Evolutionary conservation across 1,140 invertebrate species (phyloP).

Genomic region (Hypothenemus hampei): DNA sequence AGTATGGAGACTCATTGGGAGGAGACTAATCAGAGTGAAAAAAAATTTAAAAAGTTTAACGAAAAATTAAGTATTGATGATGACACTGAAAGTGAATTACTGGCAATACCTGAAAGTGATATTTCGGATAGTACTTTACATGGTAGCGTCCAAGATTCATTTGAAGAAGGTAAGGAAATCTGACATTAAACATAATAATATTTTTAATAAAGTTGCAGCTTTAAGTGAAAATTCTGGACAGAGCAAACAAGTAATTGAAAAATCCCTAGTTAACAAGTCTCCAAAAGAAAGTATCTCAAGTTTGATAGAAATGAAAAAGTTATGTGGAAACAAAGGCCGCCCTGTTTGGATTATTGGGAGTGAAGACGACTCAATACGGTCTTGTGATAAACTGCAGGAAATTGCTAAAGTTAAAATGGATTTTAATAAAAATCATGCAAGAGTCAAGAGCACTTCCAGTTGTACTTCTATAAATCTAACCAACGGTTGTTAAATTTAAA

Average conservation of each 20-base stretch:
- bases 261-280: slow-evolving; percentile 25
- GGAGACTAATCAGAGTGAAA: slow-evolving; percentile 49
- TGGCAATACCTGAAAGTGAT: slow-evolving; percentile 82
- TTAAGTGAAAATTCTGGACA: slow-evolving; percentile 27
- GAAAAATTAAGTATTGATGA: slow-evolving; percentile 65
- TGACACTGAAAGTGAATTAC: slow-evolving; percentile 79
- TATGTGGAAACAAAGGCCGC: slow-evolving; percentile 35
- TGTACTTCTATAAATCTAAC: slow-evolving; percentile 27
- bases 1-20: slow-evolving; percentile 69
- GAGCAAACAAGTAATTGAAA: slow-evolving; percentile 27
- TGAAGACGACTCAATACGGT: slow-evolving; percentile 50
- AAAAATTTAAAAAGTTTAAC: slow-evolving; percentile 41
- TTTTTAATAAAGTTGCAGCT: slow-evolving; percentile 7
- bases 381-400: slow-evolving; percentile 38
- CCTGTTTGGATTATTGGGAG: slow-evolving; percentile 58
- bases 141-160: slow-evolving; percentile 59
- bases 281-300: slow-evolving; percentile 31
- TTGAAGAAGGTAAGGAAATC: slow-evolving; percentile 46
- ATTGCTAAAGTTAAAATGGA: slow-evolving; percentile 32
- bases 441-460: slow-evolving; percentile 32
- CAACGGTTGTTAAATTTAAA: slow-evolving; percentile 3
- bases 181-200: too few species aligned
- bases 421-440: slow-evolving; percentile 36
- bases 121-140: slow-evolving; percentile 77
- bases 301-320: slow-evolving; percentile 27